Conservation (phyloP, 2,797 vertebrate genomes). For the Cottoperca gobio region DNA sequence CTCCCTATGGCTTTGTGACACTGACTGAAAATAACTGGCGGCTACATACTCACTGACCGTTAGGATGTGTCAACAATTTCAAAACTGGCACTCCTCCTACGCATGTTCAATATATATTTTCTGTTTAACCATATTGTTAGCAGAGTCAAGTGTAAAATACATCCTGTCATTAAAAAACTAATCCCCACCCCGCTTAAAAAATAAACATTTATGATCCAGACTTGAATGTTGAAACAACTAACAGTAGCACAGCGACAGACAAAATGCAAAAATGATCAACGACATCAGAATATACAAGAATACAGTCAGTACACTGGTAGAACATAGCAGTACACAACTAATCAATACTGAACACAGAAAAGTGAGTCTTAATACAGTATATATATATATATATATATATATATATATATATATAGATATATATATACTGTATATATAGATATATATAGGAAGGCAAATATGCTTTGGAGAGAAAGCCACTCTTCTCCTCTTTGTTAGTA, state of each 20-base stretch:
- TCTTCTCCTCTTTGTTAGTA: constrained; percentile 46
- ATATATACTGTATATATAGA: constrained; percentile 69
- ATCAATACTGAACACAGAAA: constrained; percentile 76
- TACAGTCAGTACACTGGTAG: constrained; percentile 74
- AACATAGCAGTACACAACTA: constrained; percentile 77
- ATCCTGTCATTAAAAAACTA: constrained; percentile 57
- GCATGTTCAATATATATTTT: constrained; percentile 35
- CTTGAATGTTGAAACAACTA: constrained; percentile 74
- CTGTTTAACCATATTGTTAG: constrained; percentile 27
- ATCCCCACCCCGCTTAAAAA: constrained; percentile 66
- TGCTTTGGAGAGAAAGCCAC: constrained; percentile 66
- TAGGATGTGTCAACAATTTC: constrained; percentile 29
- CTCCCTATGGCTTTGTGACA: constrained; percentile 68
- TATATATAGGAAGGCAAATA: constrained; percentile 76
- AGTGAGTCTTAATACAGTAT: constrained; percentile 73
- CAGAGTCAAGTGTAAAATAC: constrained; percentile 58
- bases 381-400: constrained; percentile 72
- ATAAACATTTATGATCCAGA: constrained; percentile 80
- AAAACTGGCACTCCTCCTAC: constrained; percentile 18
- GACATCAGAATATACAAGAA: constrained; percentile 74
- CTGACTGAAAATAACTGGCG: constrained; percentile 53
- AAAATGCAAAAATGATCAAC: constrained; percentile 75
- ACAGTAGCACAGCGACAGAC: constrained; percentile 75
- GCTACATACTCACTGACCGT: constrained; percentile 69
- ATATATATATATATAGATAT: constrained; percentile 65